These are phyloP conservation scores for Sebastiscus tertius DNA, from an alignment of 2,797 vertebrate species.

Conservation along the genomic window DNA sequence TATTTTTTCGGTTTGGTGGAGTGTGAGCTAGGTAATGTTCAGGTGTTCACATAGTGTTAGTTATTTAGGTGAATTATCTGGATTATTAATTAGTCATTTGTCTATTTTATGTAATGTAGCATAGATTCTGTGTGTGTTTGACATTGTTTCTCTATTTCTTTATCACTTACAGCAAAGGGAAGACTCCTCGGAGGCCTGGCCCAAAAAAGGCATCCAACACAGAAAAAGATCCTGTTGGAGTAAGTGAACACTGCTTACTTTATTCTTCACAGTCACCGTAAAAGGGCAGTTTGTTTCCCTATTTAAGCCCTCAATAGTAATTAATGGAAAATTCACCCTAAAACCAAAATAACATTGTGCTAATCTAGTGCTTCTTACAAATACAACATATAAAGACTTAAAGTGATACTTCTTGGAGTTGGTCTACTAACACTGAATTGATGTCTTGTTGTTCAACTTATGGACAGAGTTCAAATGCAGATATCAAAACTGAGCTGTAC, in stretches of 20 bases:
- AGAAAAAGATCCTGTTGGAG: conserved; percentile 94
- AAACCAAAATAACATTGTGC: background rate
- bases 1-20: background rate
- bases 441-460: background rate
- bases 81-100: background rate
- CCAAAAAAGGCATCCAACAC: conserved; percentile 85
- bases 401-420: background rate
- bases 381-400: background rate
- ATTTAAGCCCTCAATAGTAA: background rate
- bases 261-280: background rate
- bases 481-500: background rate
- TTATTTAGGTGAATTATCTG: background rate
- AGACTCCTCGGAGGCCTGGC: conserved; percentile 85
- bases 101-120: background rate
- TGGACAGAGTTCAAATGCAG: background rate
- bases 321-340: rapidly evolving
- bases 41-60: background rate
- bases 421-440: background rate
- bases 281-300: background rate
- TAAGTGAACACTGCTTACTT: conserved; percentile 74
- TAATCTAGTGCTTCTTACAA: background rate
- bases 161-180: conserved; percentile 80
- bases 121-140: background rate
- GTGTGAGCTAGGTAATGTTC: background rate
- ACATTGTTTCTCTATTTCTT: background rate